phyloP scores from a whole-genome alignment of 2,797 vertebrate genomes.

The Salmo trutta region DNA sequence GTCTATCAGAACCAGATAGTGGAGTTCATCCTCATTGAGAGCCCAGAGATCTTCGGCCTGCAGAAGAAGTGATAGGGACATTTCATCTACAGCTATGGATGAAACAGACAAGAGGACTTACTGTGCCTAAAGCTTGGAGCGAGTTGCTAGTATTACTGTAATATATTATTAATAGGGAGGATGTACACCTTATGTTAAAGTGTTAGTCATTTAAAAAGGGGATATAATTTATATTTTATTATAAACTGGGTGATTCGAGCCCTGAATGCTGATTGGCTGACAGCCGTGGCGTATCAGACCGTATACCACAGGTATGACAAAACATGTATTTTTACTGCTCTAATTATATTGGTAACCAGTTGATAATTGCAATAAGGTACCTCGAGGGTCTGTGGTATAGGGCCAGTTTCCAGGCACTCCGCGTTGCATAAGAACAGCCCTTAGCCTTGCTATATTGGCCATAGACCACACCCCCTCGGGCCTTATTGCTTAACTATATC shows the following conservation, averaged over 20 bases:
- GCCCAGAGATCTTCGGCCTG: slow-evolving; percentile 82
- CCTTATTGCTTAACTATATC: background rate
- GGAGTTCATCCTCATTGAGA: slow-evolving; percentile 88
- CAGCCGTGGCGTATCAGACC: too few relatives aligned
- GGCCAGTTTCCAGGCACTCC: too few relatives aligned
- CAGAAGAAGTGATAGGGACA: slow-evolving; percentile 30
- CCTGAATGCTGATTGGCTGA: too few relatives aligned
- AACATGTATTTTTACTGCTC: too few relatives aligned
- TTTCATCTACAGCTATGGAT: background rate
- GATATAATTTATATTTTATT: background rate
- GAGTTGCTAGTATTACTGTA: slow-evolving; percentile 1
- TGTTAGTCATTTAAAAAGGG: background rate
- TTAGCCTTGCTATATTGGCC: too few relatives aligned
- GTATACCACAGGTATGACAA: too few relatives aligned
- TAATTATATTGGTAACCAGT: too few relatives aligned
- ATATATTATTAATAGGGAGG: background rate
- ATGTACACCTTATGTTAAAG: background rate
- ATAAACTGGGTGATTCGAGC: too few relatives aligned
- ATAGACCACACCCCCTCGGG: too few relatives aligned
- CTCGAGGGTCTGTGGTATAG: too few relatives aligned
- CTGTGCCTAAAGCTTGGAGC: background rate
- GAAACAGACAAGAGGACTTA: slow-evolving; percentile 1
- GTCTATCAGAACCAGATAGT: slow-evolving; percentile 95
- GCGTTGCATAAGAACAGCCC: too few relatives aligned
- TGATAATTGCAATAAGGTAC: too few relatives aligned